These are phyloP conservation scores for Ochotona curzoniae DNA, from an alignment of 2,113 vertebrate genomes.

Conservation along the genomic window DNA sequence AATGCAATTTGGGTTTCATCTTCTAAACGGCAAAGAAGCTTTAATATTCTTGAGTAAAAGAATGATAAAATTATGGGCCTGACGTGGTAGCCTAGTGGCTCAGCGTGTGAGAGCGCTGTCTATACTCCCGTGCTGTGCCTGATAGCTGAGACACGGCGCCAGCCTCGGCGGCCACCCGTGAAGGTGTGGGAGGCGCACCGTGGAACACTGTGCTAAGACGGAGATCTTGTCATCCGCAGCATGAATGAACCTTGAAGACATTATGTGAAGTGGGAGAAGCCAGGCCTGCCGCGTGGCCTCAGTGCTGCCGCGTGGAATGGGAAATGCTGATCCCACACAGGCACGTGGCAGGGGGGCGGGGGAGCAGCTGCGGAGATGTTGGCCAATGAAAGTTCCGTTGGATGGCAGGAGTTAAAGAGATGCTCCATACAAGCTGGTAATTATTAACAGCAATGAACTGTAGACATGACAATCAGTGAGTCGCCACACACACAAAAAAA, in stretches of 20 bases:
- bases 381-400: background rate
- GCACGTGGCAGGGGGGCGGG: background rate
- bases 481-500: background rate
- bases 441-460: background rate
- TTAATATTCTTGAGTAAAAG: slow-evolving; percentile 16
- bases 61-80: background rate
- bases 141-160: too few relatives aligned
- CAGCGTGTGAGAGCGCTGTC: too few relatives aligned
- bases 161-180: too few relatives aligned
- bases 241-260: too few relatives aligned
- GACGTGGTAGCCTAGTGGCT: too few relatives aligned
- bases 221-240: too few relatives aligned
- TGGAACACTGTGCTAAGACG: too few relatives aligned
- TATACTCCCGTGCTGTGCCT: too few relatives aligned
- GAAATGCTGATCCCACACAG: background rate
- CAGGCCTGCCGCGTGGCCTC: too few relatives aligned
- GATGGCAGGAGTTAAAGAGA: background rate
- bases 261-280: too few relatives aligned
- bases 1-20: background rate
- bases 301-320: too few relatives aligned
- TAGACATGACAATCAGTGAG: background rate
- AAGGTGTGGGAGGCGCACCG: too few relatives aligned
- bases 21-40: slow-evolving; percentile 47
- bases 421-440: background rate
- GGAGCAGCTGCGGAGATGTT: background rate